Percentiles rank a stretch among this genome's conserved stretches.
Conservation (phyloP, 2,797 vertebrate species). For the Odontamblyopus rebecca region DNA sequence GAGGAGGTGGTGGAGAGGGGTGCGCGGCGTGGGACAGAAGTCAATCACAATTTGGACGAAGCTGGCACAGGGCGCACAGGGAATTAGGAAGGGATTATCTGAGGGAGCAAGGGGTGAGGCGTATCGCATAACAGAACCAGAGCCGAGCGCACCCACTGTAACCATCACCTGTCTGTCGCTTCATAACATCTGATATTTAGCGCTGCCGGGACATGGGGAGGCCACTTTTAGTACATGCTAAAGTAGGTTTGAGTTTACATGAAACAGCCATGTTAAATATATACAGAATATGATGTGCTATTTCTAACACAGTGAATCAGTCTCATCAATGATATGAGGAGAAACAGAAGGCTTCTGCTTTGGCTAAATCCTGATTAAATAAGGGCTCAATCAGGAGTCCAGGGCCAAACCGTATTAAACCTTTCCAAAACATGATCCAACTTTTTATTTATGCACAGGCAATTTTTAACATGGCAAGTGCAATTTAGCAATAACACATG, state of each 20-base stretch:
- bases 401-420: not conserved
- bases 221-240: not conserved
- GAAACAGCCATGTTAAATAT: not conserved
- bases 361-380: not conserved
- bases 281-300: not conserved
- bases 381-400: not conserved
- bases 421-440: not conserved
- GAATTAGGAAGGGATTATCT: constrained; percentile 78
- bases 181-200: not conserved
- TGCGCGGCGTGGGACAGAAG: constrained; percentile 63
- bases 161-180: constrained; percentile 36
- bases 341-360: not conserved
- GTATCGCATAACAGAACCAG: constrained; percentile 54
- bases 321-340: not conserved
- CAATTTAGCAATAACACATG: too few species aligned
- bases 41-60: constrained; percentile 76
- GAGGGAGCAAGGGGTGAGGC: constrained; percentile 31
- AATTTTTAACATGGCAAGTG: too few species aligned
- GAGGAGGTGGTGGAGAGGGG: constrained; percentile 11
- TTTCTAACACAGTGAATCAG: not conserved
- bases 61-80: constrained; percentile 61
- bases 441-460: not conserved
- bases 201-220: not conserved
- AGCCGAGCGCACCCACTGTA: constrained; percentile 7
- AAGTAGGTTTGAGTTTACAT: not conserved